Conservation (phyloP, 2,113 vertebrate genomes). For the Argyrosomus japonicus region DNA sequence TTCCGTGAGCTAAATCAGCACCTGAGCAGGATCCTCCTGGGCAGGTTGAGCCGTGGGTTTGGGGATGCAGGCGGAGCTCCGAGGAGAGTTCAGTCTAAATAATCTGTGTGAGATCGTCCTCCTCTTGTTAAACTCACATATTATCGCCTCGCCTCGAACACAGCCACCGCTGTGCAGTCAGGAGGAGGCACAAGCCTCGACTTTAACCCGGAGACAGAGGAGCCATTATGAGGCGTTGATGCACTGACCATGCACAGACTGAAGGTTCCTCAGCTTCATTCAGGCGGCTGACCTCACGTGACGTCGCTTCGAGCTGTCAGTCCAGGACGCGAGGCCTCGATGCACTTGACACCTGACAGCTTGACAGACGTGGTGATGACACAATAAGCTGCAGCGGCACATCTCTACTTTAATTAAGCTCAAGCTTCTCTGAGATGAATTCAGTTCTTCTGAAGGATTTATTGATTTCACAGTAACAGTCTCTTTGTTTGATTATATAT, state of each 20-base stretch:
- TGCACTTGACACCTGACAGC: constrained; percentile 6
- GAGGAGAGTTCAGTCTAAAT: neutral
- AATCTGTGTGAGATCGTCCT: neutral
- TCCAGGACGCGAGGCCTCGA: neutral
- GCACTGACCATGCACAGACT: neutral
- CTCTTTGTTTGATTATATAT: neutral
- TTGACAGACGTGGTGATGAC: constrained; percentile 13
- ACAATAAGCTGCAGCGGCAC: neutral
- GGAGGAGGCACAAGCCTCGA: neutral
- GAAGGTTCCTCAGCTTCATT: neutral
- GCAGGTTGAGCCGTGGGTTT: too few relatives aligned
- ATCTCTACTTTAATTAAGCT: neutral
- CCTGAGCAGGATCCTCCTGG: too few relatives aligned
- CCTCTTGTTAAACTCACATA: constrained; percentile 7
- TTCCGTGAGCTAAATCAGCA: too few relatives aligned
- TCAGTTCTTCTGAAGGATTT: neutral
- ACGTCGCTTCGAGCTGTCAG: constrained; percentile 18
- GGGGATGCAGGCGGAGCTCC: too few relatives aligned
- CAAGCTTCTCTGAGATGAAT: neutral
- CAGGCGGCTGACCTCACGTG: neutral
- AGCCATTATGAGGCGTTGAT: neutral
- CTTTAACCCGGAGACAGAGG: neutral
- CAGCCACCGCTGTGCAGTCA: neutral
- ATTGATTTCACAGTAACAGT: neutral
- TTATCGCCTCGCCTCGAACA: neutral